Evolutionary conservation across 37 sponge, comb jelly and placozoan species (phyloP).

Genomic region (Theonella swinhoei): DNA sequence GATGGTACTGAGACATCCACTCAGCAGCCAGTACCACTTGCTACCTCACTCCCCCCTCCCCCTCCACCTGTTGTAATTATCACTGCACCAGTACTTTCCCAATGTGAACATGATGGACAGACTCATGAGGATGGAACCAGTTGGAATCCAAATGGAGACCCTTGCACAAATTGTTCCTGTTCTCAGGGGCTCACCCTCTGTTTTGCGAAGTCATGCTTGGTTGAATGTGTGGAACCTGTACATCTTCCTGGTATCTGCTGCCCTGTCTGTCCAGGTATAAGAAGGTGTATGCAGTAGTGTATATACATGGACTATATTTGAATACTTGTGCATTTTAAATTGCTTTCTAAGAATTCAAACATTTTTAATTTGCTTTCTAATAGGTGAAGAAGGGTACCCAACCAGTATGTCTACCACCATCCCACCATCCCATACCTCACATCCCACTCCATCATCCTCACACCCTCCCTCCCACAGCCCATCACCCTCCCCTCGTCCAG

Average conservation of each 20-base stretch:
- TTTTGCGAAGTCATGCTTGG: background rate
- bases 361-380: background rate
- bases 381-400: background rate
- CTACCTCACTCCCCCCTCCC: background rate
- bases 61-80: background rate
- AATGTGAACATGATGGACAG: background rate
- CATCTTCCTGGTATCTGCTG: slow-evolving; percentile 9
- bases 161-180: slow-evolving; percentile 3
- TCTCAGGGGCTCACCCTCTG: background rate
- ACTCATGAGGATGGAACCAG: background rate
- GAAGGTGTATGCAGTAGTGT: background rate
- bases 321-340: too few relatives aligned
- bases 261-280: slow-evolving; percentile 23
- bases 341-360: too few relatives aligned
- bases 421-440: background rate
- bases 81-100: background rate
- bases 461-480: background rate
- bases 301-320: background rate
- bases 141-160: background rate
- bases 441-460: background rate
- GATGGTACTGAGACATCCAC: too few relatives aligned
- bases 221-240: background rate
- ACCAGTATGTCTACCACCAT: background rate
- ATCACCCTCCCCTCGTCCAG: background rate
- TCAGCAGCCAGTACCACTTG: background rate